Base-by-base conservation (phyloP, 2,113 vertebrate genomes). In the Scomber scombrus region DNA sequence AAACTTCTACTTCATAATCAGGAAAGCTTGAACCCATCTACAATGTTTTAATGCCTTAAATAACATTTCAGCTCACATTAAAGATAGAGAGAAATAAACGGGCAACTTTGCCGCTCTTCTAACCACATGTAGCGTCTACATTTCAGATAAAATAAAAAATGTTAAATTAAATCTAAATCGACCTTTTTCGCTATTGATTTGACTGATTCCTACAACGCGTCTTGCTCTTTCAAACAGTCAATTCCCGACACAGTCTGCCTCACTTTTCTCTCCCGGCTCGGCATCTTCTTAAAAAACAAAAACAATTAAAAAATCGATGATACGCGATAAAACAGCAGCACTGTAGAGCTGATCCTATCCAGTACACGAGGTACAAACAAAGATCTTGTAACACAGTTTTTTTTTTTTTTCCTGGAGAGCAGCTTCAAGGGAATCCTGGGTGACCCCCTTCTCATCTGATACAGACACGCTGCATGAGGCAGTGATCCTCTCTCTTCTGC, bases 361-460 rank as follows among this genome's bases (percentile, higher is more conserved):
- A 10, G 11, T 11, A n/a, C 70, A 70, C 54, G 43, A 71, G 45
- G 61, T 7, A 16, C 14, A 66, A 67, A 75, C 19, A 34, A 34
- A 56, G 57, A 84, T 70, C 40, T 61, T 16, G 54, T 10, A n/a
- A 61, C 71, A 56, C 70, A 60, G 45, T 34, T 49, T 21, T 43
- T 50, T n/a, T n/a, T n/a, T 60, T 72, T 80, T 75, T 88, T 80
- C 78, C 64, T 85, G 58, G 62, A 82, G 67, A 90, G 82, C 81
- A 63, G 87, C 69, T 85, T 81, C 23, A 75, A 88, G 88, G 91
- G 87, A 92, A 85, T 92, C 91, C 89, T 85, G 78, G 88, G 83
- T 85, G 82, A 85, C 81, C 78, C 87, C 60, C 77, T 51, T 66
- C 87, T 86, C 85, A 45, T 90, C 86, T 80, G 85, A 85, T 50